These are phyloP conservation scores for Anastatus disparis DNA, from an alignment of 1,140 invertebrate genomes.

Conservation along the genomic window DNA sequence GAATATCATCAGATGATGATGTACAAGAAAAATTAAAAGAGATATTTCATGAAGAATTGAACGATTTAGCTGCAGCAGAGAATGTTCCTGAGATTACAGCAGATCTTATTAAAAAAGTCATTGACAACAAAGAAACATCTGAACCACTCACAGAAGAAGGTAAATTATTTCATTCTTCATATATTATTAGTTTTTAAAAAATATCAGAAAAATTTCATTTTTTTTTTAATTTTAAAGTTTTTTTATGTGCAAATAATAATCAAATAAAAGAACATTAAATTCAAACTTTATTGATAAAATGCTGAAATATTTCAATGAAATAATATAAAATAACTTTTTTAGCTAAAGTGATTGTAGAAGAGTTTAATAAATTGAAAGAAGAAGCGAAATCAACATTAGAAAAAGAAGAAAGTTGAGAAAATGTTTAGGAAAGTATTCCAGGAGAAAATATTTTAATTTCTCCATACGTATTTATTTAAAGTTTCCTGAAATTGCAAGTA, in stretches of 20 bases:
- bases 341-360: slow-evolving; percentile 30
- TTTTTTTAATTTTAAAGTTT: slow-evolving; percentile 5
- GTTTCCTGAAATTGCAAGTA: background rate
- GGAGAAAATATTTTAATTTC: background rate
- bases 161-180: background rate
- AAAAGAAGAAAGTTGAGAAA: slow-evolving; percentile 13
- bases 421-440: background rate
- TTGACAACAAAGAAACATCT: background rate
- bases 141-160: slow-evolving; percentile 23
- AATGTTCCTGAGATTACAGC: slow-evolving; percentile 10
- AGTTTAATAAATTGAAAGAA: slow-evolving; percentile 35
- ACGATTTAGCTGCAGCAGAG: slow-evolving; percentile 9
- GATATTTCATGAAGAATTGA: slow-evolving; percentile 35
- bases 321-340: slow-evolving; percentile 12
- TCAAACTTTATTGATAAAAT: no score
- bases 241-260: no score
- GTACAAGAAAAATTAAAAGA: slow-evolving; percentile 30
- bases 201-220: no score
- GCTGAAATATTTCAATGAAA: no score
- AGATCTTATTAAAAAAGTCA: slow-evolving; percentile 19
- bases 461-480: background rate
- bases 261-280: no score
- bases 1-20: slow-evolving; percentile 17
- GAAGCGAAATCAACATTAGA: slow-evolving; percentile 17
- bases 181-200: background rate